These are phyloP conservation scores for Zoanthus sociatus DNA, from an alignment of 92 coral and sea anemone species.

Conservation along the genomic window DNA sequence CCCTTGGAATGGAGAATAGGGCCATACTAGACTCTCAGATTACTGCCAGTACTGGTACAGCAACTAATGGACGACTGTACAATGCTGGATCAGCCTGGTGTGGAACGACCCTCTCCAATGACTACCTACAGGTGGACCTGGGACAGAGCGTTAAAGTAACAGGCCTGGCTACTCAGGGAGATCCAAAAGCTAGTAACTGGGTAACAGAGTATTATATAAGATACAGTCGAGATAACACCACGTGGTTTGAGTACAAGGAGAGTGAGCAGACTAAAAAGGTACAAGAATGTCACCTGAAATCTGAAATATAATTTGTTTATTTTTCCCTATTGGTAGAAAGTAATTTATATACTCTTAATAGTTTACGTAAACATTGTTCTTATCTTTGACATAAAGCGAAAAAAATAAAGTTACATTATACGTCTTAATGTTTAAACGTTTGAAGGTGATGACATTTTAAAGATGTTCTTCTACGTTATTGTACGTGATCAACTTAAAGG, in stretches of 20 bases:
- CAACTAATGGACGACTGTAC: constrained; percentile 9
- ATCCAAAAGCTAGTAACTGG: neutral
- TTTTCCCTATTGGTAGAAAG: too few relatives aligned
- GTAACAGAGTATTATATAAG: neutral
- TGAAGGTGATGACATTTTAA: too few relatives aligned
- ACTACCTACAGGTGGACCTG: neutral
- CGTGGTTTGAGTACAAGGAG: constrained; percentile 14
- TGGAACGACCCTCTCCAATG: neutral
- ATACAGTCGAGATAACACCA: constrained; percentile 1
- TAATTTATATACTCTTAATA: too few relatives aligned
- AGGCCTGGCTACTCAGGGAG: constrained; percentile 35
- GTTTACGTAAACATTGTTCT: too few relatives aligned
- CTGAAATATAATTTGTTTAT: too few relatives aligned
- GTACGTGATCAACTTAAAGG: neutral
- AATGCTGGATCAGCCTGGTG: neutral
- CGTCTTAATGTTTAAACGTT: too few relatives aligned
- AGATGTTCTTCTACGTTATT: neutral
- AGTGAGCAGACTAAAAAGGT: neutral
- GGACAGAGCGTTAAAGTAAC: neutral
- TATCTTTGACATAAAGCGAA: too few relatives aligned
- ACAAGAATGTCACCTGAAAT: neutral
- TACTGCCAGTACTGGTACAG: constrained; percentile 22
- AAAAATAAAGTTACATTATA: too few relatives aligned
- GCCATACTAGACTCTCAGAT: neutral
- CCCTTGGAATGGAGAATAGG: too few relatives aligned